These are phyloP conservation scores for Pseudomyrmex concolor DNA, from an alignment of 1,140 invertebrate species.

Conservation along the genomic window DNA sequence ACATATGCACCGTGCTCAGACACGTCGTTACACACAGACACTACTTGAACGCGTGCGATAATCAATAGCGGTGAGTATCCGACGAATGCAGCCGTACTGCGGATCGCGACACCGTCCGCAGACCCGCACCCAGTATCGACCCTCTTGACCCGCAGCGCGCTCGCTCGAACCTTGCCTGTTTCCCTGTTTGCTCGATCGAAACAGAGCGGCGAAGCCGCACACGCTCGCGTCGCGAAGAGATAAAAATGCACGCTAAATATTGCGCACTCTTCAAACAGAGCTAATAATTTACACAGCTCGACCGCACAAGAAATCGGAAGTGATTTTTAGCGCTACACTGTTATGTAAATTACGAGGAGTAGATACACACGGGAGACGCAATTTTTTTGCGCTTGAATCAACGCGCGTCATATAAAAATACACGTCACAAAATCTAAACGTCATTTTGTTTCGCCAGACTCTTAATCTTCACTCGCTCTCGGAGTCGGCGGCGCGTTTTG, in stretches of 20 bases:
- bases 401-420: neutral
- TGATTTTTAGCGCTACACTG: neutral
- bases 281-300: neutral
- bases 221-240: neutral
- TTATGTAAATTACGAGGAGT: neutral
- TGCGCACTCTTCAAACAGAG: neutral
- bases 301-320: neutral
- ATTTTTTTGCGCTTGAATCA: too few species aligned
- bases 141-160: constrained; percentile 12
- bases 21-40: neutral
- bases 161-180: neutral
- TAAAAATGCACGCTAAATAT: neutral
- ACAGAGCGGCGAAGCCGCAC: neutral
- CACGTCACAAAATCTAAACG: neutral
- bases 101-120: constrained; percentile 22
- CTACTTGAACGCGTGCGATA: constrained; percentile 6
- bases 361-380: too few species aligned
- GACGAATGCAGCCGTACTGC: constrained; percentile 22
- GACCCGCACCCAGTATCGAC: constrained; percentile 30
- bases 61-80: constrained; percentile 23
- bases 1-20: neutral
- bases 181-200: constrained; percentile 38
- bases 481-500: neutral
- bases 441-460: neutral
- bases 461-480: neutral